These are phyloP conservation scores for Scaptomyza reducta DNA, from an alignment of 2,888 invertebrate species.

Conservation along the genomic window DNA sequence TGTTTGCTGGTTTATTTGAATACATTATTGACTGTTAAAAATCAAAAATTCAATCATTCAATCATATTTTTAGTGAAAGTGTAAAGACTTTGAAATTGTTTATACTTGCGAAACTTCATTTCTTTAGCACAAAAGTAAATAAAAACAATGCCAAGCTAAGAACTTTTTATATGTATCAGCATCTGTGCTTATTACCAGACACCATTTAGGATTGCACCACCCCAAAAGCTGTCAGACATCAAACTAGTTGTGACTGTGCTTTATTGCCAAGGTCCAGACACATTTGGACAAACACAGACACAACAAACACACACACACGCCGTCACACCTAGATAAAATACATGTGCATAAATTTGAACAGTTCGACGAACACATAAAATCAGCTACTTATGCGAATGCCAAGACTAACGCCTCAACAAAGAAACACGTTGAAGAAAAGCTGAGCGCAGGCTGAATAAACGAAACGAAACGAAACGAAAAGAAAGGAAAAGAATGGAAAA, in stretches of 20 bases:
- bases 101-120: neutral
- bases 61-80: too few relatives aligned
- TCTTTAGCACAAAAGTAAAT: neutral
- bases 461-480: constrained; percentile 4
- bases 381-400: constrained; percentile 67
- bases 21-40: too few relatives aligned
- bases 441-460: constrained; percentile 17
- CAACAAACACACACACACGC: constrained; percentile 21
- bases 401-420: constrained; percentile 63
- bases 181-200: constrained; percentile 35
- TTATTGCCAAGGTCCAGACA: constrained; percentile 58
- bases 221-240: constrained; percentile 35
- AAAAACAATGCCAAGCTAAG: neutral
- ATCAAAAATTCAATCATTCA: too few relatives aligned
- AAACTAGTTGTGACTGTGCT: constrained; percentile 60
- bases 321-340: constrained; percentile 43
- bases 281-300: constrained; percentile 39
- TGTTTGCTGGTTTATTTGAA: too few relatives aligned
- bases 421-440: constrained; percentile 59
- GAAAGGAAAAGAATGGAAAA: constrained; percentile 23
- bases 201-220: constrained; percentile 44
- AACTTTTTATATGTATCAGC: constrained; percentile 10
- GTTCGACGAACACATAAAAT: constrained; percentile 59
- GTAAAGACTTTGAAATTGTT: too few relatives aligned
- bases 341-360: constrained; percentile 74